Base-by-base conservation (phyloP, 2,888 invertebrate species). In the Megamerina dolium region DNA sequence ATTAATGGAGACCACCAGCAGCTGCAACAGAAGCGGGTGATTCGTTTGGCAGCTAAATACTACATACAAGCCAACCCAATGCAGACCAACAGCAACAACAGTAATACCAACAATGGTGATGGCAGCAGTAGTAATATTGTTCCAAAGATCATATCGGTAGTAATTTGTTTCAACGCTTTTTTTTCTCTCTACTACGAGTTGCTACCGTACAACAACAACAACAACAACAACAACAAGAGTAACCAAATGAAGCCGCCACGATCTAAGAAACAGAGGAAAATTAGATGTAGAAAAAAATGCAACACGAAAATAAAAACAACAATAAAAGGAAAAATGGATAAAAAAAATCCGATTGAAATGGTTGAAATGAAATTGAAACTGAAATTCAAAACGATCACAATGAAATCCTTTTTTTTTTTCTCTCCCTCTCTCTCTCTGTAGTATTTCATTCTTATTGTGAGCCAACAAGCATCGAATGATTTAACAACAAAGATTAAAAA, bases 111-210 rank as follows among this genome's bases (percentile, higher is more conserved):
- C n/a, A n/a, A n/a, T n/a, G n/a, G n/a, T n/a, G n/a, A n/a, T n/a
- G n/a, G n/a, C n/a, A n/a, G n/a, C n/a, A n/a, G n/a, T n/a, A n/a
- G n/a, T n/a, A n/a, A 41, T 32, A 41, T 19, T 14, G 31, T 23
- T 31, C 26, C 16, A 21, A 35, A 48, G 56, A 56, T 56, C 48
- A 46, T 53, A 56, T 56, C 56, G 50, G 43, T 36, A 40, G 56
- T 52, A 54, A 56, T 56, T 56, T 54, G 54, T 56, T 56, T 54
- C 52, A 53, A 56, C 54, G 56, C 56, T 56, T 53, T 53, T 50
- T 39, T 42, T n/a, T n/a, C n/a, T n/a, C n/a, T n/a, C n/a, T n/a
- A n/a, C n/a, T n/a, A 48, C 52, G 50, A 46, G 46, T 42, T 42
- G 54, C 54, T 54, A 54, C 54, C 52, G 54, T 54, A 41, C 46